Evolutionary conservation across 2,888 invertebrate genomes (phyloP).

Genomic region (Malacosoma neustria): DNA sequence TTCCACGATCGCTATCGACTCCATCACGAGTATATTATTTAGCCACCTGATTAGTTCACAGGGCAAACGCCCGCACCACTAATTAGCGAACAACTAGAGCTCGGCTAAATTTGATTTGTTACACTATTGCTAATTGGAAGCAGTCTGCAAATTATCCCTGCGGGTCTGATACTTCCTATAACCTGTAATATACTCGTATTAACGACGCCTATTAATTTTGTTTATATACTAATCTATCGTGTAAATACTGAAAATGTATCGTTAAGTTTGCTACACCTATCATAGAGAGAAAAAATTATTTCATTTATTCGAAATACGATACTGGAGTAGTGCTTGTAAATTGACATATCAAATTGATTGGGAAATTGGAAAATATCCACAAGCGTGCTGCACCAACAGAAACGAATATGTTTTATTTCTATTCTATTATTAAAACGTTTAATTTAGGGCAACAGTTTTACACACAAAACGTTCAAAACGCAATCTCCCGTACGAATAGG

Average conservation of each 20-base stretch:
- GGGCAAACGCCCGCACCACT: conserved; percentile 55
- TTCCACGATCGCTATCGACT: conserved; percentile 67
- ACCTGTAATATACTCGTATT: too few relatives aligned
- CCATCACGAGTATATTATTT: conserved; percentile 72
- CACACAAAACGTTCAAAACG: conserved; percentile 69
- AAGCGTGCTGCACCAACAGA: conserved; percentile 46
- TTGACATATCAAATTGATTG: too few relatives aligned
- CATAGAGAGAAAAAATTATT: too few relatives aligned
- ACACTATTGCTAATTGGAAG: conserved; percentile 64
- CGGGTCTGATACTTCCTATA: conserved; percentile 9
- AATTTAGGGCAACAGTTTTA: conserved; percentile 72
- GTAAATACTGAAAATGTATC: too few relatives aligned
- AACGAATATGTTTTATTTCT: conserved; percentile 52
- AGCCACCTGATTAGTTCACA: conserved; percentile 71
- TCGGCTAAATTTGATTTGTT: conserved; percentile 61
- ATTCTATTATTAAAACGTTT: conserved; percentile 71
- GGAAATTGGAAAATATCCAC: too few relatives aligned
- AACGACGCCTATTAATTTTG: too few relatives aligned
- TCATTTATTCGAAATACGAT: too few relatives aligned
- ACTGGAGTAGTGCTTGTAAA: too few relatives aligned
- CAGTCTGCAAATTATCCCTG: conserved; percentile 53
- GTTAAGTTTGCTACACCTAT: too few relatives aligned
- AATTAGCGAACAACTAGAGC: conserved; percentile 56
- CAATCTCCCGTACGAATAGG: conserved; percentile 67
- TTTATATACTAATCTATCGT: too few relatives aligned